Evolutionary conservation across 2,113 vertebrate species (phyloP).

Genomic region (Tretioscincus oriximinensis): DNA sequence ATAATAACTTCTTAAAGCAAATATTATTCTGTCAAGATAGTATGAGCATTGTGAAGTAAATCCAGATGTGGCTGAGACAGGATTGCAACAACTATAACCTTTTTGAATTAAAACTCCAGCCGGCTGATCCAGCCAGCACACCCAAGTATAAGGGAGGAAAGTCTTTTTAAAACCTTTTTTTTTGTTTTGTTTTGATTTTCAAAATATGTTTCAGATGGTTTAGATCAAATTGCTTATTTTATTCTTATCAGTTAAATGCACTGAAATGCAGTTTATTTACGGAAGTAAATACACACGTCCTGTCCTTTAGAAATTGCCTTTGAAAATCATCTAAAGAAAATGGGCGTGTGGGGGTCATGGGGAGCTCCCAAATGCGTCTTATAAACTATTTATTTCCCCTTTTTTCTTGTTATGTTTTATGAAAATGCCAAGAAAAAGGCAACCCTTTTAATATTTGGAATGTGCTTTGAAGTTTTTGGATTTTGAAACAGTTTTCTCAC

Average conservation of each 20-base stretch:
- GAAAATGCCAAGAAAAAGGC: conserved; percentile 45
- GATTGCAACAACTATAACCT: conserved; percentile 40
- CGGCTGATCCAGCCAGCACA: conserved; percentile 38
- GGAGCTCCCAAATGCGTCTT: conserved; percentile 47
- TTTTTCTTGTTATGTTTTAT: conserved; percentile 37
- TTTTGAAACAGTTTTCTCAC: conserved; percentile 34
- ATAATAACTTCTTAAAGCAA: conserved; percentile 53
- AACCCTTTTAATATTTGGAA: conserved; percentile 41
- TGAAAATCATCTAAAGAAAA: conserved; percentile 58
- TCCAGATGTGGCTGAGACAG: conserved; percentile 59
- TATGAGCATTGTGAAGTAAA: conserved; percentile 53
- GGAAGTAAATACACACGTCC: conserved; percentile 60
- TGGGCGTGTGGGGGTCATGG: neutral
- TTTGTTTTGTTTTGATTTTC: conserved; percentile 22
- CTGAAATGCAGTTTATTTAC: conserved; percentile 49
- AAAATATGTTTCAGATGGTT: conserved; percentile 56
- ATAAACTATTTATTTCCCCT: conserved; percentile 44
- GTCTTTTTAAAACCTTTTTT: neutral
- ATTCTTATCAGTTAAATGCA: conserved; percentile 50
- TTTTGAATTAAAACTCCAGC: conserved; percentile 31
- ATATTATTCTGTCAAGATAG: conserved; percentile 53
- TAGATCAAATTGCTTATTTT: conserved; percentile 50
- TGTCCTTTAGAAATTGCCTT: conserved; percentile 53
- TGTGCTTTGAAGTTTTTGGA: conserved; percentile 53
- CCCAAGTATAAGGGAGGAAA: conserved; percentile 30